Evolutionary conservation across 2,888 invertebrate species (phyloP), one percentile per base, ranked within the genome.

Genomic region (Barypeithes pellucidus): DNA sequence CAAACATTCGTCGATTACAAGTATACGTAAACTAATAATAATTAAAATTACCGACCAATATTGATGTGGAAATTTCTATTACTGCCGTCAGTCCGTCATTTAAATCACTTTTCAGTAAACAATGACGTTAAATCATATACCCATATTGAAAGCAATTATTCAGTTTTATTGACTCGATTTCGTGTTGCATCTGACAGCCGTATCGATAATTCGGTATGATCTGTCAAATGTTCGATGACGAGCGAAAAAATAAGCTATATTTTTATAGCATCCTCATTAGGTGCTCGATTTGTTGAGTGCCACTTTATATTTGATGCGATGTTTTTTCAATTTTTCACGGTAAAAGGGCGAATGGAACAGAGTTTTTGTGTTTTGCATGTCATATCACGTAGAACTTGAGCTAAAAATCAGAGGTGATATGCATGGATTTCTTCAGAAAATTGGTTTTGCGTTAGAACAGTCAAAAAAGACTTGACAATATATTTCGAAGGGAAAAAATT

Each of bases 11-110:
- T 4, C 61, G 29, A 7, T 41, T 61, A 45, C 61, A 61, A 61
- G 61, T 61, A 22, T 61, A 16, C 61, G 45, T 61, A 45, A 39
- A 61, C 61, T 61, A 61, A 45, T 43, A 41, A 61, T 61, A 61
- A 61, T 61, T 61, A 45, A 43, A 61, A 45, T 61, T 61, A 43
- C 43, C 61, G 43, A 45, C 24, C 39, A 14, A 60, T 60, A 60
- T 60, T 60, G 66, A 66, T 14, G 52, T 41, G 66, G 41, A 66
- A 66, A 66, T 66, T 66, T 54, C 52, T 41, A 66, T 66, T 66
- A 66, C 29, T 11, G 33, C 50, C 33, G 65, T 50, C 65, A 65
- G 50, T 65, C 50, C 50, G 50, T 29, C 33, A 36, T 65, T 65
- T 50, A 52, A 65, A 65, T 52, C 52, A 50, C 33, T 65, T 50